Evolutionary conservation across 2,797 vertebrate species (phyloP), one percentile per base, ranked within the genome.

Genomic region (Hoplostethus atlanticus): DNA sequence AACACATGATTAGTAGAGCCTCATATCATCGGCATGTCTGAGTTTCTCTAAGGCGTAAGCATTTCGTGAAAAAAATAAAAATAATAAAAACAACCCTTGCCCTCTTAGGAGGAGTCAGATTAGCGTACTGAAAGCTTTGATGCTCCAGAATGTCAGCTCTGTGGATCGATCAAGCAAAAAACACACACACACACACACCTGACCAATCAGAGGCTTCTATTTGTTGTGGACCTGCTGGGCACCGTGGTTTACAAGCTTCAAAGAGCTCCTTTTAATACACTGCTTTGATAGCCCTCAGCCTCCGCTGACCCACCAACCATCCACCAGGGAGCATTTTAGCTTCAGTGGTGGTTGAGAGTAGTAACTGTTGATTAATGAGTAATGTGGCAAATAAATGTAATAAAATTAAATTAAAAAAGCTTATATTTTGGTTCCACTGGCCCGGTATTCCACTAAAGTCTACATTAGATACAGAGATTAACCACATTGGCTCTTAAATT

Each of bases 61-160:
- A 84, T 85, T 87, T 89, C 84, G 81, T 78, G 65, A 38, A 31
- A 30, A 51, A 64, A 81, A 80, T 86, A 84, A 68, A 87, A 91
- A 88, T 91, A 88, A 90, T 84, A 91, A 90, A 92, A 92, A 92
- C 90, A 96, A 94, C 93, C 87, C 83, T 76, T 90, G 94, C 95
- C 94, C 94, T 96, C 95, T 96, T 95, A 95, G 95, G 89, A 94
- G 95, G 96, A 96, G 95, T 97, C 96, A 96, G 95, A 96, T 96
- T 95, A 95, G 95, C 96, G 96, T 89, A 90, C 92, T 93, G 92
- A 95, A 96, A 95, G 95, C 95, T 97, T 97, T 97, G 96, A 96
- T 96, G 95, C 93, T 96, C 86, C 84, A 92, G 96, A 97, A 97
- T 97, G 96, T 98, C 96, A 97, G 94, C 83, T 81, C 81, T 12